Percentiles rank a stretch among this genome's conserved stretches.
Conservation (phyloP, 2,888 invertebrate genomes). For the Drosophila quasianomalipes region DNA sequence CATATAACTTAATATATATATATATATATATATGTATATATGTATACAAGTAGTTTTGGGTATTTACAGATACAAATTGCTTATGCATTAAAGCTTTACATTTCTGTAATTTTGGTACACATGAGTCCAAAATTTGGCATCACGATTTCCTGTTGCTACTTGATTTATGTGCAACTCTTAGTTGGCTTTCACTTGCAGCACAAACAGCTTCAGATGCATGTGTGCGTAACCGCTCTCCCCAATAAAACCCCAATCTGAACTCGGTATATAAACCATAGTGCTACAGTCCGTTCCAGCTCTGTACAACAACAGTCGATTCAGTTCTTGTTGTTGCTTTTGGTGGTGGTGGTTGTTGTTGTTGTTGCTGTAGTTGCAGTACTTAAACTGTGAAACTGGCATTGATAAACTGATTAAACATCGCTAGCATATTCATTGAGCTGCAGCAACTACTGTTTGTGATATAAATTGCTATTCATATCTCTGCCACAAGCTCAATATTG, state of each 20-base stretch:
- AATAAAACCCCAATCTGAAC: not conserved
- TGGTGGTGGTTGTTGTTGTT: constrained; percentile 1
- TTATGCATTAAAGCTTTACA: constrained; percentile 10
- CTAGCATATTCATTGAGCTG: constrained; percentile 8
- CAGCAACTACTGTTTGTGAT: not conserved
- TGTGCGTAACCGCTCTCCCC: not conserved
- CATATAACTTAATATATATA: not conserved
- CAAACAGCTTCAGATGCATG: not conserved
- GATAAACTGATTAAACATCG: constrained; percentile 17
- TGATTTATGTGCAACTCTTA: constrained; percentile 34
- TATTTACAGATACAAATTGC: constrained; percentile 15
- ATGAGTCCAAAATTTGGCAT: constrained; percentile 14
- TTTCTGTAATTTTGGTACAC: constrained; percentile 16
- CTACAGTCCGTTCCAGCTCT: constrained; percentile 22
- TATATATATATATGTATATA: not conserved
- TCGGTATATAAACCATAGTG: constrained; percentile 17
- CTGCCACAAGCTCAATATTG: not conserved
- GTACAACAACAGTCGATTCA: constrained; percentile 26
- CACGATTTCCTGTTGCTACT: constrained; percentile 6
- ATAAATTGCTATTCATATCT: not conserved
- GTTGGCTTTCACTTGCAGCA: constrained; percentile 30
- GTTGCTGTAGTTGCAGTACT: constrained; percentile 6
- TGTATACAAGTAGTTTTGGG: not conserved
- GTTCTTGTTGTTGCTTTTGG: not conserved
- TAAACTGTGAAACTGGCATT: constrained; percentile 12